phyloP scores from a whole-genome alignment of 1,140 invertebrate species.

The Ceratosolen fusciceps region DNA sequence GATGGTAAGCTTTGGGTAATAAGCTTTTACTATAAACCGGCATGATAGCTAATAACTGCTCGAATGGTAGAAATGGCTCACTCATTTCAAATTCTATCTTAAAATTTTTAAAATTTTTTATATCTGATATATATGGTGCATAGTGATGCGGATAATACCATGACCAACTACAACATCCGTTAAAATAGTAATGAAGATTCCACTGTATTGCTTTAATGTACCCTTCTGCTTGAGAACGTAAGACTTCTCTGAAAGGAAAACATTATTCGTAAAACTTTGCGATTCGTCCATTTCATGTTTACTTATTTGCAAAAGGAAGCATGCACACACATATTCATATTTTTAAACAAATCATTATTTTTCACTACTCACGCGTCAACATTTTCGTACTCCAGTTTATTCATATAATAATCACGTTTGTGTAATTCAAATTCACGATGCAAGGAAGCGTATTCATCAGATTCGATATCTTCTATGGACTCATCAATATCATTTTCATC shows the following conservation, averaged over 20 bases:
- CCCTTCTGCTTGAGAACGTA: slow-evolving; percentile 85
- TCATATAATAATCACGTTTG: slow-evolving; percentile 93
- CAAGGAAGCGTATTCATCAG: slow-evolving; percentile 69
- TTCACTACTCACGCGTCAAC: slow-evolving; percentile 76
- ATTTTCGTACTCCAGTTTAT: slow-evolving; percentile 86
- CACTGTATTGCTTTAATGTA: slow-evolving; percentile 96
- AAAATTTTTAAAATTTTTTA: slow-evolving; percentile 84
- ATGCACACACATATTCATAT: neutral
- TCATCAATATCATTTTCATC: slow-evolving; percentile 41
- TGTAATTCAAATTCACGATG: slow-evolving; percentile 85
- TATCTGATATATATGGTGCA: slow-evolving; percentile 95
- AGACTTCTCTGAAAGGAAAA: slow-evolving; percentile 76
- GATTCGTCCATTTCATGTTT: neutral
- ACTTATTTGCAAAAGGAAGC: neutral
- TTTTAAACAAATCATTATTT: neutral
- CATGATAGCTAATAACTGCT: slow-evolving; percentile 94
- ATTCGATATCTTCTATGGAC: slow-evolving; percentile 29
- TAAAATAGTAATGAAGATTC: slow-evolving; percentile 97
- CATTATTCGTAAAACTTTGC: neutral
- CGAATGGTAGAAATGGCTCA: slow-evolving; percentile 92
- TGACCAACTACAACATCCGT: slow-evolving; percentile 96
- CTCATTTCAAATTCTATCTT: slow-evolving; percentile 86
- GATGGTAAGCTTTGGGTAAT: slow-evolving; percentile 85
- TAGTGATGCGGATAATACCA: slow-evolving; percentile 99
- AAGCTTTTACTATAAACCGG: slow-evolving; percentile 87